Percentiles rank a stretch among this genome's conserved stretches.
phyloP scores from a whole-genome alignment of 2,797 vertebrate genomes.

The Pagetopsis macropterus region DNA sequence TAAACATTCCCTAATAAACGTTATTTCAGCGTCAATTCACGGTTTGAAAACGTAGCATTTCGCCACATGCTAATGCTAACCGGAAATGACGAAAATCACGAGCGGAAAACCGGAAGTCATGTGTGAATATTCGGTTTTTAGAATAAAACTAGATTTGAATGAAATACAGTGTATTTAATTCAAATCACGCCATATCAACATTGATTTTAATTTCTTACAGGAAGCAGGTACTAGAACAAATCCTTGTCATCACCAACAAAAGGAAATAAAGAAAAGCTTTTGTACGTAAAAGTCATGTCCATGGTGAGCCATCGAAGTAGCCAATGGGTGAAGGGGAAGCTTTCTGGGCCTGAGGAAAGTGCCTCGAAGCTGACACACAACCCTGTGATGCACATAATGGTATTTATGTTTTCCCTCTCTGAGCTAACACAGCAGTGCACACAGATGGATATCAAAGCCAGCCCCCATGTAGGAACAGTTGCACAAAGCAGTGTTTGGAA shows the following conservation, averaged over 20 bases:
- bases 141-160: too few relatives aligned
- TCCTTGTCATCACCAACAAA: constrained; percentile 2
- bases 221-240: constrained; percentile 7
- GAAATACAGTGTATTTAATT: too few relatives aligned
- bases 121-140: too few relatives aligned
- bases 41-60: too few relatives aligned
- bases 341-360: constrained; percentile 14
- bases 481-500: constrained; percentile 44
- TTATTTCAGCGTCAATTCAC: too few relatives aligned
- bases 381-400: not conserved
- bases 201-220: too few relatives aligned
- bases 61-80: too few relatives aligned
- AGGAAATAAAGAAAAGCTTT: not conserved
- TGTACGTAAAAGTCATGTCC: not conserved
- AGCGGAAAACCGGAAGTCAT: too few relatives aligned
- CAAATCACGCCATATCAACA: too few relatives aligned
- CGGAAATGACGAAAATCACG: too few relatives aligned
- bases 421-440: constrained; percentile 38
- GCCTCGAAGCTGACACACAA: constrained; percentile 11
- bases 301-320: not conserved
- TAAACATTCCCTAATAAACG: too few relatives aligned
- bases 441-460: constrained; percentile 42
- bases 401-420: constrained; percentile 23
- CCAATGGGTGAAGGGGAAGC: constrained; percentile 10
- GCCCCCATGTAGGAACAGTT: constrained; percentile 32